Percentiles rank a stretch among this genome's conserved stretches.
Conservation (phyloP, 2,797 vertebrate species). For the Sylvilagus floridanus region DNA sequence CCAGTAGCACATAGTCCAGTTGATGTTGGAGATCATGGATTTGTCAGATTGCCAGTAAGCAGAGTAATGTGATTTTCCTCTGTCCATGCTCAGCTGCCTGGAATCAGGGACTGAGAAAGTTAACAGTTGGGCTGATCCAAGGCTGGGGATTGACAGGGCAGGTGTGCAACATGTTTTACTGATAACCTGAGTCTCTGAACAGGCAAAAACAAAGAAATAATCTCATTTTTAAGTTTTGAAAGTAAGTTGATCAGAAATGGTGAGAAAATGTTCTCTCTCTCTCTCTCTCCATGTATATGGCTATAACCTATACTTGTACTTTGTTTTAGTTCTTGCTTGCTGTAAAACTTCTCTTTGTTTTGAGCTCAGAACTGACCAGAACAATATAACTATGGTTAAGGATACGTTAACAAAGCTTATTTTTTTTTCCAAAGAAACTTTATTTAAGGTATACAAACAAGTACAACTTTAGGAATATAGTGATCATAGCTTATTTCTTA, state of each 20-base stretch:
- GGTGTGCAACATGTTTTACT: neutral
- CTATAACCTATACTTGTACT: neutral
- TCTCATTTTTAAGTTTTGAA: neutral
- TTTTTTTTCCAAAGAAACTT: neutral
- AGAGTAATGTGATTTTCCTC: neutral
- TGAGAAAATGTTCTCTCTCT: no score
- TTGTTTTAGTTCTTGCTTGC: neutral
- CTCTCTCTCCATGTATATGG: no score
- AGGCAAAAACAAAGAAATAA: neutral
- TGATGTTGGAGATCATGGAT: neutral
- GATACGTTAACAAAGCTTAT: neutral
- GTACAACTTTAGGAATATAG: neutral
- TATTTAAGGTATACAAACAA: no score
- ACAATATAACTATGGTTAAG: neutral
- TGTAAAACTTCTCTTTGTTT: neutral
- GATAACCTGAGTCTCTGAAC: neutral
- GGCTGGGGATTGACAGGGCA: slow-evolving; percentile 2
- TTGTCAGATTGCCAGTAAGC: neutral
- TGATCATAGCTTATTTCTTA: neutral
- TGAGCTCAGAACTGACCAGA: neutral
- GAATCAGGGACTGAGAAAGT: slow-evolving; percentile 26
- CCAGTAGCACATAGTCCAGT: neutral
- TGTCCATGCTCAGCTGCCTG: neutral
- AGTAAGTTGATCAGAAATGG: neutral
- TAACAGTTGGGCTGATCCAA: neutral